Evolutionary conservation across 1,140 invertebrate species (phyloP), one percentile per base, ranked within the genome.

Genomic region (Uloborus diversus): DNA sequence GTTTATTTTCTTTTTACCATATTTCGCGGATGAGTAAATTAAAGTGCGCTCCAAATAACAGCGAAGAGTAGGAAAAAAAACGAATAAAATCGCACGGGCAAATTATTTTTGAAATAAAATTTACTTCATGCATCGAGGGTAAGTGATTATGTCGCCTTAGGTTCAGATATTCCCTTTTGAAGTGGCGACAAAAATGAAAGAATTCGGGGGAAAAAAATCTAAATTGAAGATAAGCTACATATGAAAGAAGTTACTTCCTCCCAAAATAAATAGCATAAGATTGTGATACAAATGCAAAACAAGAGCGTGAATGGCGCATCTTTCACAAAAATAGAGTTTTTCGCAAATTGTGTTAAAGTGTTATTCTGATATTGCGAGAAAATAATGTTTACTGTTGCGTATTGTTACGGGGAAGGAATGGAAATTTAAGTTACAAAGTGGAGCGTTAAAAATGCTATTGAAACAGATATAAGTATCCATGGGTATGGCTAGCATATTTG

Each of bases 41-140:
- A 65, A 65, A 37, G 33, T 35, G 5, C n/a, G 2, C 35, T n/a
- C 23, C 23, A 13, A 42, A 42, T 37, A 23, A 27, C 5, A 42
- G 11, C 25, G 27, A 4, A n/a, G n/a, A n/a, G n/a, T n/a, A n/a
- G n/a, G n/a, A n/a, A 17, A 65, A 37, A 42, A 65, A 37, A 65
- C 35, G 23, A 64, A 64, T 37, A 37, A 65, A 65, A 42, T 11
- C 17, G 33, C 3, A 5, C 25, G 32, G 33, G 33, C n/a, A n/a
- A 65, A 42, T 65, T 37, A 65, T 65, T 65, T 65, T 37, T 25
- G 62, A 65, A 17, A 37, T 25, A 65, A 65, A 65, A 65, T 65
- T 65, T 65, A 65, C 35, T 35, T 5, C 32, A 42, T n/a, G 35
- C 23, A 32, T 35, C 33, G 25, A 17, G 33, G n/a, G 62, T 30